phyloP scores from a whole-genome alignment of 2,797 vertebrate genomes.

The Anolis apletophallus region DNA sequence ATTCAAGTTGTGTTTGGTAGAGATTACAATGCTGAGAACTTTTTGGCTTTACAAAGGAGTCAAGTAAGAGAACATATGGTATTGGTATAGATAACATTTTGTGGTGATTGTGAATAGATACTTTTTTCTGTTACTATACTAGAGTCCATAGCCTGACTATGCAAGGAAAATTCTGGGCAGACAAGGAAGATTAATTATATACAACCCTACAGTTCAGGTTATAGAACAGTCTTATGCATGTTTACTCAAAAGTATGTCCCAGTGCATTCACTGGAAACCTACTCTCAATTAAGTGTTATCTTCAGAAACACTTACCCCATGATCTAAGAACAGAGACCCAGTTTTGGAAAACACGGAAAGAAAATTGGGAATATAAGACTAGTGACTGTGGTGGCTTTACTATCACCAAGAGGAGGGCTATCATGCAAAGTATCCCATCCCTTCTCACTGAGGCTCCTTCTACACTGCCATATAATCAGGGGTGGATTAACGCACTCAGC shows the following conservation, averaged over 20 bases:
- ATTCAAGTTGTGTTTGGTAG: background rate
- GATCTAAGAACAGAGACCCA: background rate
- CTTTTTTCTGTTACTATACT: background rate
- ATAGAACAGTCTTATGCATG: no score
- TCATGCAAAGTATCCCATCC: background rate
- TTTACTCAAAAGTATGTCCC: background rate
- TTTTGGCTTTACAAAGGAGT: background rate
- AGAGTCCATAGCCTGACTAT: background rate
- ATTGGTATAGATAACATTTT: background rate
- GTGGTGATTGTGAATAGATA: background rate
- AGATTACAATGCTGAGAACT: background rate
- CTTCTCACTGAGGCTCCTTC: background rate
- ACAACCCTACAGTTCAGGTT: background rate
- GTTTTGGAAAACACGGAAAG: no score
- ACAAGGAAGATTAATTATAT: background rate
- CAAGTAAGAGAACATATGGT: no score
- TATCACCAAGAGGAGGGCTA: background rate
- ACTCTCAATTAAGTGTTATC: background rate
- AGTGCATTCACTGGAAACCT: background rate
- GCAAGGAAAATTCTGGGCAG: background rate
- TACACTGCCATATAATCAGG: no score
- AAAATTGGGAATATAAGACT: background rate
- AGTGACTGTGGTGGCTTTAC: background rate
- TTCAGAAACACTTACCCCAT: background rate
- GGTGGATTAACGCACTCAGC: no score